Percentiles rank a stretch among this genome's conserved stretches.
Evolutionary conservation across 2,113 vertebrate genomes (phyloP).

Genomic region (Sphyrna mokarran): DNA sequence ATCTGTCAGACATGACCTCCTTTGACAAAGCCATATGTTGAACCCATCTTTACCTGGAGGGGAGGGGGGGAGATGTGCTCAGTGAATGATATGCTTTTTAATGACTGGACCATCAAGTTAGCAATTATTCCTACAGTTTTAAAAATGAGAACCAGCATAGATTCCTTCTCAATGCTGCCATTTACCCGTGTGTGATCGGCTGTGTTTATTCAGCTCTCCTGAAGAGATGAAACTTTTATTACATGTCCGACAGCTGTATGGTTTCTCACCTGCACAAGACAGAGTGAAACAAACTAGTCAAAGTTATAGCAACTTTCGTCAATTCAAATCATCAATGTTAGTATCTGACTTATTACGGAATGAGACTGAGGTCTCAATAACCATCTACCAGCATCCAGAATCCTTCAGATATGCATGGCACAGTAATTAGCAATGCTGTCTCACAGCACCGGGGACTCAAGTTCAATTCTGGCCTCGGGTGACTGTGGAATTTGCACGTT

Average conservation of each 20-base stretch:
- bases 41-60: too few relatives aligned
- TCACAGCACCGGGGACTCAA: too few relatives aligned
- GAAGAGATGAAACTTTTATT: slow-evolving; percentile 84
- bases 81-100: not conserved
- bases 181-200: slow-evolving; percentile 84
- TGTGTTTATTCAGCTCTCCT: slow-evolving; percentile 92
- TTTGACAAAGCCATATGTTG: too few relatives aligned
- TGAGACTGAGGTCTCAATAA: not conserved
- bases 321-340: not conserved
- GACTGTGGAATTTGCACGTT: too few relatives aligned
- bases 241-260: slow-evolving; percentile 81
- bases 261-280: slow-evolving; percentile 67
- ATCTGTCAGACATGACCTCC: too few relatives aligned
- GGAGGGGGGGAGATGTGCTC: not conserved
- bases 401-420: not conserved
- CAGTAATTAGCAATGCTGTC: too few relatives aligned
- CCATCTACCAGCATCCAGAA: not conserved
- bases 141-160: not conserved
- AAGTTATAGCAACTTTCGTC: not conserved
- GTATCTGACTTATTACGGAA: not conserved
- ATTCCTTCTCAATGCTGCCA: not conserved
- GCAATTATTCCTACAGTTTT: not conserved
- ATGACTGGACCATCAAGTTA: not conserved
- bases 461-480: too few relatives aligned
- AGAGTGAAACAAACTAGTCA: not conserved